A percentile compares a stretch with the other conserved stretches of the same genome.
Conservation (phyloP, 2,113 vertebrate species). For the Suricata suricatta region DNA sequence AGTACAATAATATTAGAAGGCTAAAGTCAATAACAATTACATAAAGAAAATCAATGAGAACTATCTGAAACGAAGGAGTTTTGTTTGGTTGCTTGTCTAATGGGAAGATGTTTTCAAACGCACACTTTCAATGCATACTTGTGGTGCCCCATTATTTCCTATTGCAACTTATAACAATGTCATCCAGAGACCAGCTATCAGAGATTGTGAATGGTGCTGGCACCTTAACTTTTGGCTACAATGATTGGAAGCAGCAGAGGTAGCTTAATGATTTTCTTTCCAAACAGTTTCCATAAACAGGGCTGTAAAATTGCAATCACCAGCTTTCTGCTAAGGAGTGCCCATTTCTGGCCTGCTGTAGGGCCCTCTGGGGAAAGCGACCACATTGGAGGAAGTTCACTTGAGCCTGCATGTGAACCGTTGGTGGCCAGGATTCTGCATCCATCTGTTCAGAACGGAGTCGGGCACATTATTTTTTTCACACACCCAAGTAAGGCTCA, state of each 20-base stretch:
- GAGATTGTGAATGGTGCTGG: conserved; percentile 27
- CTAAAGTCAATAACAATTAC: conserved; percentile 74
- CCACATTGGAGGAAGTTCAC: conserved; percentile 33
- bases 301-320: conserved; percentile 55
- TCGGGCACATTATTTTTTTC: conserved; percentile 45
- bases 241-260: conserved; percentile 45
- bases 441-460: conserved; percentile 65
- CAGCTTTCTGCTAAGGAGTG: conserved; percentile 17
- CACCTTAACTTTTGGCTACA: conserved; percentile 36
- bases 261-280: conserved; percentile 54
- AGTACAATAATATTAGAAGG: conserved; percentile 73
- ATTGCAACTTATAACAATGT: conserved; percentile 13
- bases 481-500: conserved; percentile 19
- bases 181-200: conserved; percentile 32
- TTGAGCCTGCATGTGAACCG: conserved; percentile 48
- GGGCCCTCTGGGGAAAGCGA: background rate
- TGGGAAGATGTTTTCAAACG: conserved; percentile 62
- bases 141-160: conserved; percentile 46
- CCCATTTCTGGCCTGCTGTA: conserved; percentile 4
- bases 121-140: conserved; percentile 39
- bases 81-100: conserved; percentile 62
- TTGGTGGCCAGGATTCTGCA: conserved; percentile 50
- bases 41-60: conserved; percentile 74
- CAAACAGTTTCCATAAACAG: conserved; percentile 51
- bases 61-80: conserved; percentile 63